These are phyloP conservation scores for Etheostoma spectabile DNA, from an alignment of 2,113 vertebrate species.

Conservation along the genomic window DNA sequence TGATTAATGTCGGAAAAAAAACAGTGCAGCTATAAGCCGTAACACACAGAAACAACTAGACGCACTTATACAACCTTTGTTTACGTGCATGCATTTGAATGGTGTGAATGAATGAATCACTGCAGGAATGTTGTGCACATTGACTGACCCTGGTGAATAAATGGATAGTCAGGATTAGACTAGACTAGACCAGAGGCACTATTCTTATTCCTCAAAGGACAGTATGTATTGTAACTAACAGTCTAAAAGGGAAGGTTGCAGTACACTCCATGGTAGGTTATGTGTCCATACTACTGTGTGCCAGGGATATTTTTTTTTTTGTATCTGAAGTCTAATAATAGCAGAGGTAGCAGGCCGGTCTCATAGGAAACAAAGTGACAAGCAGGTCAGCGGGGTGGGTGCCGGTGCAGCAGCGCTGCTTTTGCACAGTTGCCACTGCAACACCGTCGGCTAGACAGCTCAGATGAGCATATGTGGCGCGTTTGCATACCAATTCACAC, in stretches of 20 bases:
- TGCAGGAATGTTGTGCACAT: background rate
- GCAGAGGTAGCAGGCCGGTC: conserved; percentile 49
- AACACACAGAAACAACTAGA: background rate
- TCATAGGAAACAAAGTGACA: conserved; percentile 68
- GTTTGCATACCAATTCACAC: conserved; percentile 36
- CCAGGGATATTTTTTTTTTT: conserved; percentile 15
- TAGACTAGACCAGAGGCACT: background rate
- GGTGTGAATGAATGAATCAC: background rate
- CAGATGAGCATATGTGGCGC: conserved; percentile 46
- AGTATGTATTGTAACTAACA: background rate
- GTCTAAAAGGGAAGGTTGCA: conserved; percentile 20
- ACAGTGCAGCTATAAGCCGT: background rate
- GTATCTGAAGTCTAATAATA: conserved; percentile 66
- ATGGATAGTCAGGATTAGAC: background rate
- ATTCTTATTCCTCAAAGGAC: conserved; percentile 2
- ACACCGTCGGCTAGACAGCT: conserved; percentile 47
- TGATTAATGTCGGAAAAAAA: background rate
- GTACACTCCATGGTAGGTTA: conserved; percentile 24
- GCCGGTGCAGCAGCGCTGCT: conserved; percentile 54
- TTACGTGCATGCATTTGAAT: background rate
- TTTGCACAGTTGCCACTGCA: conserved; percentile 42
- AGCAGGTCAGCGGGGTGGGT: conserved; percentile 62
- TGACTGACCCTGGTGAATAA: conserved; percentile 8
- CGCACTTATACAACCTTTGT: background rate
- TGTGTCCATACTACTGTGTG: conserved; percentile 37